Conservation (phyloP, 1,140 invertebrate genomes). For the Microplitis demolitor region DNA sequence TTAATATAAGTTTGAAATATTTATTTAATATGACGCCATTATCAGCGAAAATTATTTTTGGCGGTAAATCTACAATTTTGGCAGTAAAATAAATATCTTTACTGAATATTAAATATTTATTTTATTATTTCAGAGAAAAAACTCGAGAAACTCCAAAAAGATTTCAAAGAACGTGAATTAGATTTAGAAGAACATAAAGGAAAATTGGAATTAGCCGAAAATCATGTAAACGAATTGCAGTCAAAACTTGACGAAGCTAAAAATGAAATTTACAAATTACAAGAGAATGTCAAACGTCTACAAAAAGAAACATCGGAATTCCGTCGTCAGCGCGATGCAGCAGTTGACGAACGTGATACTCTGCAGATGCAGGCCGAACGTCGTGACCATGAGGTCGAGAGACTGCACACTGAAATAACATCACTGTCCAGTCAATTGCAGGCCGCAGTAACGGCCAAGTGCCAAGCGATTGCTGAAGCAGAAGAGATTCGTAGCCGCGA, state of each 20-base stretch:
- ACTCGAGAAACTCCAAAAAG: constrained; percentile 64
- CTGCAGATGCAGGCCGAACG: constrained; percentile 72
- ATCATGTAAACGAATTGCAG: constrained; percentile 67
- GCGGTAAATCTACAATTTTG: too few species aligned
- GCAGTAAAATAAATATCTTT: too few species aligned
- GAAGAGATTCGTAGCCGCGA: constrained; percentile 83
- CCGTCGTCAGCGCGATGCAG: constrained; percentile 66
- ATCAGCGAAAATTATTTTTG: background rate
- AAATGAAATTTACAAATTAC: constrained; percentile 67
- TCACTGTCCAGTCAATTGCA: constrained; percentile 71
- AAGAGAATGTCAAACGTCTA: constrained; percentile 61
- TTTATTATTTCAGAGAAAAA: constrained; percentile 62
- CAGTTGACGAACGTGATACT: constrained; percentile 74
- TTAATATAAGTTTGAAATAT: background rate
- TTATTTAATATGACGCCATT: constrained; percentile 23
- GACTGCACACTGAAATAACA: constrained; percentile 68
- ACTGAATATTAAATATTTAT: background rate
- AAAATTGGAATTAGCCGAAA: constrained; percentile 68
- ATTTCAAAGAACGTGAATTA: constrained; percentile 64
- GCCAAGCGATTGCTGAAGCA: constrained; percentile 77
- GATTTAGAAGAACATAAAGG: constrained; percentile 69
- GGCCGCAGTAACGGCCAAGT: constrained; percentile 75
- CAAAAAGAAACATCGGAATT: constrained; percentile 64
- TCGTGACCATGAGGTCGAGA: constrained; percentile 71
- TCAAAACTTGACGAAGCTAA: constrained; percentile 66